These are phyloP conservation scores for Papilio xuthus DNA, from an alignment of 1,140 invertebrate species.

Conservation along the genomic window DNA sequence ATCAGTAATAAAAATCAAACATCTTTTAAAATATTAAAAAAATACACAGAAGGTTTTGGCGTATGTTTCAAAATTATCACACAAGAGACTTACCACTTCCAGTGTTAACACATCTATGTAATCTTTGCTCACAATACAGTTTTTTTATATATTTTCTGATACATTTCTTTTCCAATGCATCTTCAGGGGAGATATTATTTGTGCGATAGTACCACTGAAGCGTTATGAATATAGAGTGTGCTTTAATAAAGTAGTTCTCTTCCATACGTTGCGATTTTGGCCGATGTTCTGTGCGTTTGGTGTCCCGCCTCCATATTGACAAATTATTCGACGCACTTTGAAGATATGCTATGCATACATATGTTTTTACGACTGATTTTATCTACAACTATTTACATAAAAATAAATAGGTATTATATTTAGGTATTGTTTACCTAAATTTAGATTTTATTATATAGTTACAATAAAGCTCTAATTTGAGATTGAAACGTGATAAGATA, in stretches of 20 bases:
- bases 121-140: constrained; percentile 60
- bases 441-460: too few relatives aligned
- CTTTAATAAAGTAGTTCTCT: constrained; percentile 75
- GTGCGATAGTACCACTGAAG: constrained; percentile 74
- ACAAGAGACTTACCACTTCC: constrained; percentile 44
- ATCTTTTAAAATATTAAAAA: too few relatives aligned
- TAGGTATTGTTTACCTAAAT: background rate
- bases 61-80: background rate
- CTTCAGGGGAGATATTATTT: constrained; percentile 78
- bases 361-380: background rate
- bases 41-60: too few relatives aligned
- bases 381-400: background rate
- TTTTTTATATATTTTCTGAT: constrained; percentile 81
- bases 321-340: constrained; percentile 31
- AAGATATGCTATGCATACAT: background rate
- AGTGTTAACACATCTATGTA: constrained; percentile 42
- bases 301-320: constrained; percentile 28
- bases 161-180: constrained; percentile 80
- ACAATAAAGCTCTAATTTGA: too few relatives aligned
- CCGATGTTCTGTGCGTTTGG: constrained; percentile 44
- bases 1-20: too few relatives aligned
- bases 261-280: constrained; percentile 46
- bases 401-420: background rate
- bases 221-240: constrained; percentile 80
- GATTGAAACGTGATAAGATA: background rate